These are phyloP conservation scores for Drosophila nr. perissopoda DNA, from an alignment of 2,888 invertebrate genomes.

Conservation along the genomic window DNA sequence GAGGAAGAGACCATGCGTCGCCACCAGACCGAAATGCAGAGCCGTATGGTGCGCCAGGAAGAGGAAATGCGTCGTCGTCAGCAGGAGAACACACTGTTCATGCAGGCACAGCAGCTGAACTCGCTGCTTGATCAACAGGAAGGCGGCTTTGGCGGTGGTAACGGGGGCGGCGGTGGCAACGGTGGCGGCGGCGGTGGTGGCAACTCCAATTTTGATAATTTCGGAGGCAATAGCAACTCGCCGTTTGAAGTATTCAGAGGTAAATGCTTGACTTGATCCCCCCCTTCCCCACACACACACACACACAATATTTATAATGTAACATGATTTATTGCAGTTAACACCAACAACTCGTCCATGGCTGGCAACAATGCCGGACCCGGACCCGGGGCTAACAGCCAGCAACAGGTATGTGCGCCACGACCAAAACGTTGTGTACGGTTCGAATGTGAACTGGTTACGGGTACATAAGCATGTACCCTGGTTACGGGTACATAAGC, in stretches of 20 bases:
- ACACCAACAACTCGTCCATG: conserved; percentile 64
- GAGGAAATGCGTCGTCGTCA: conserved; percentile 94
- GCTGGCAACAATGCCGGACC: conserved; percentile 60
- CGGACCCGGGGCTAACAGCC: conserved; percentile 50
- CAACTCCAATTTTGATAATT: conserved; percentile 71
- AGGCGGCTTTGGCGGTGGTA: conserved; percentile 58
- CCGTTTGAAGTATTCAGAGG: conserved; percentile 83
- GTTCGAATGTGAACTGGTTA: not conserved
- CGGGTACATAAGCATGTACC: not conserved
- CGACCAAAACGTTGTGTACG: conserved; percentile 4
- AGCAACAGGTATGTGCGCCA: conserved; percentile 69
- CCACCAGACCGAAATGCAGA: conserved; percentile 91
- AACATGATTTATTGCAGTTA: conserved; percentile 33
- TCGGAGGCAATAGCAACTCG: conserved; percentile 73
- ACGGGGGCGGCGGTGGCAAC: conserved; percentile 54
- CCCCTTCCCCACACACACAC: not conserved
- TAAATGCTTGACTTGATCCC: conserved; percentile 40
- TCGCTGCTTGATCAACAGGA: conserved; percentile 90
- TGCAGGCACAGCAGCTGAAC: conserved; percentile 90
- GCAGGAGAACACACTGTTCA: conserved; percentile 94
- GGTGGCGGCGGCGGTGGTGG: conserved; percentile 60
- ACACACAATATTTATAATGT: not conserved
- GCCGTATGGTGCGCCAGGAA: conserved; percentile 92
- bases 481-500: not conserved
- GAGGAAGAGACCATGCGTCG: conserved; percentile 89